Percentiles rank a stretch among this genome's conserved stretches.
Evolutionary conservation across 2,888 invertebrate species (phyloP).

Genomic region (Lamproptera curius): DNA sequence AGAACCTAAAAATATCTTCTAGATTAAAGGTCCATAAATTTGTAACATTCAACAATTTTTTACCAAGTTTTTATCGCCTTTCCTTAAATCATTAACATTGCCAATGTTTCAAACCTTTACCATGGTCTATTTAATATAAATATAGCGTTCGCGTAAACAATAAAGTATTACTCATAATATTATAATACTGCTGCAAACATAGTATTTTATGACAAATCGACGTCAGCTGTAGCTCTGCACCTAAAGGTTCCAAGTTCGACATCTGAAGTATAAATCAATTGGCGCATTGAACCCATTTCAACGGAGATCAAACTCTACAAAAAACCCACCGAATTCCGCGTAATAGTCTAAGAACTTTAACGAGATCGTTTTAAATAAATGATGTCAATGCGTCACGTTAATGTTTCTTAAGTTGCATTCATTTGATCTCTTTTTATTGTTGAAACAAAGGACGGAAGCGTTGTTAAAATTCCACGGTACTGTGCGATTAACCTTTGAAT

Average conservation of each 20-base stretch:
- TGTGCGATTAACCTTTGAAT: conserved; percentile 6
- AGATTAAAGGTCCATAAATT: no score
- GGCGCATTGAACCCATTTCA: conserved; percentile 31
- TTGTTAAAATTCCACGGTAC: conserved; percentile 59
- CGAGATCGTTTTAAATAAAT: conserved; percentile 53
- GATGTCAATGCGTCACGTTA: conserved; percentile 44
- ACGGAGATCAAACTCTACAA: conserved; percentile 43
- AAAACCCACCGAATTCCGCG: conserved; percentile 48
- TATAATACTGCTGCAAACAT: no score
- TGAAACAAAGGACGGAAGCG: conserved; percentile 49
- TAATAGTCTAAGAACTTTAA: conserved; percentile 69
- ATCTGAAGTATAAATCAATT: conserved; percentile 22
- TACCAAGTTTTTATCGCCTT: no score
- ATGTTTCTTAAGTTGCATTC: conserved; percentile 32
- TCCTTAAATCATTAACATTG: no score
- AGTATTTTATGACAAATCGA: conserved; percentile 8
- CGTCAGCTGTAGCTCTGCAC: conserved; percentile 15
- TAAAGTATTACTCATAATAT: no score
- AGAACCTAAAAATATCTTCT: no score
- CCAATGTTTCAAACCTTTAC: no score
- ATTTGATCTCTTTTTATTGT: conserved; percentile 40
- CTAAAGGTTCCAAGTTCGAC: conserved; percentile 16
- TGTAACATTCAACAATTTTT: no score
- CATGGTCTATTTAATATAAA: no score
- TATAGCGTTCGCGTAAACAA: conserved; percentile 1